Evolutionary conservation across 2,888 invertebrate genomes (phyloP), one percentile per base, ranked within the genome.

Genomic region (Eudemis profundana): DNA sequence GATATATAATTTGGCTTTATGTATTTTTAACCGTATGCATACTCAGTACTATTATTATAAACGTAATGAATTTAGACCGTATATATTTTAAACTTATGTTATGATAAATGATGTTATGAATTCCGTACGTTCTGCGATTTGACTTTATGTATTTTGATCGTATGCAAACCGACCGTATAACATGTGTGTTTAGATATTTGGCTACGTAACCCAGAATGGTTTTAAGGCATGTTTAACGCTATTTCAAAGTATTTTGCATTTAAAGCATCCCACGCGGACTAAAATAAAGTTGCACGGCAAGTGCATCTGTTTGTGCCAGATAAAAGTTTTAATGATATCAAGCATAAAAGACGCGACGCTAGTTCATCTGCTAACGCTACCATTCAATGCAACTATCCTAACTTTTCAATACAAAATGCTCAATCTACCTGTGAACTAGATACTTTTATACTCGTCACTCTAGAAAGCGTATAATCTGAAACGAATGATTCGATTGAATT

Each of bases 291-390:
- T 72, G 71, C 75, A 29, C 27, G 73, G 75, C 75, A 72, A 81
- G 77, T 83, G 84, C 81, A 82, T 82, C 78, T 79, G n/a, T n/a
- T n/a, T n/a, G 78, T 75, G 81, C 79, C 71, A 78, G 83, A 84
- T 83, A 83, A 85, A 86, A 86, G 78, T 85, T 86, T 86, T 84
- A 86, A 85, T 85, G 84, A 84, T 79, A 5, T 23, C 5, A 23
- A 23, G 78, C 75, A 81, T 84, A 82, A 81, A 83, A 75, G 78
- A 79, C 75, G 74, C 77, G 77, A 80, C 77, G 74, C 70, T 63
- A 72, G 76, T 70, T 67, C 72, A 72, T 74, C 74, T 67, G 72
- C 71, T 69, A 44, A 54, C 27, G 33, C 49, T 47, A n/a, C 27
- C 50, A 49, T 54, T 66, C 61, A 54, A 56, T 27, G 56, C 49